These are phyloP conservation scores for Ommatoiulus sabulosus DNA, from an alignment of 2,888 invertebrate species.

Conservation along the genomic window DNA sequence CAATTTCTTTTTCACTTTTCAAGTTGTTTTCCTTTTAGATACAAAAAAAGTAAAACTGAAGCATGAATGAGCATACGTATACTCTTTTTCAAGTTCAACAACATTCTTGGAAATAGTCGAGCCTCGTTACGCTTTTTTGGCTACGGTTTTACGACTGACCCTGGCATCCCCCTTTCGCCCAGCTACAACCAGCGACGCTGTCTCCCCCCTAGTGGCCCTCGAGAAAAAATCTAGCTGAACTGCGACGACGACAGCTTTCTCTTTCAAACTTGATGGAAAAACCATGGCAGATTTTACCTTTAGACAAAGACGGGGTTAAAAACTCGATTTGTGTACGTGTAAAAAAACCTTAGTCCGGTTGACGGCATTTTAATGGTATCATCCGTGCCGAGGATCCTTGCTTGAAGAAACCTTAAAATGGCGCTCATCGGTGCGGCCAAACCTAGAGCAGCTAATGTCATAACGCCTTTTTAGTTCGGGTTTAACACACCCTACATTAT, in stretches of 20 bases:
- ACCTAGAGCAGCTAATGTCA: neutral
- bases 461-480: neutral
- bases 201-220: neutral
- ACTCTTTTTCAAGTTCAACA: neutral
- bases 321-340: neutral
- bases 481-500: neutral
- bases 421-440: neutral
- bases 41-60: neutral
- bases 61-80: neutral
- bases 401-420: neutral
- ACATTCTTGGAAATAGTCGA: neutral
- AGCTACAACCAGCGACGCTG: neutral
- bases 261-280: constrained; percentile 10
- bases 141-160: neutral
- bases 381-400: neutral
- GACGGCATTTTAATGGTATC: neutral
- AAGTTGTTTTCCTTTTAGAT: neutral
- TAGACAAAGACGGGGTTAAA: neutral
- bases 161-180: neutral
- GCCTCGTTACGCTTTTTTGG: neutral
- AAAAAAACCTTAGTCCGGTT: neutral
- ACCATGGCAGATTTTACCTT: neutral
- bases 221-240: neutral
- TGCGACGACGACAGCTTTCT: neutral
- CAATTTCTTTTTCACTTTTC: neutral